Evolutionary conservation across 2,888 invertebrate species (phyloP).

Genomic region (Bedellia somnulentella): DNA sequence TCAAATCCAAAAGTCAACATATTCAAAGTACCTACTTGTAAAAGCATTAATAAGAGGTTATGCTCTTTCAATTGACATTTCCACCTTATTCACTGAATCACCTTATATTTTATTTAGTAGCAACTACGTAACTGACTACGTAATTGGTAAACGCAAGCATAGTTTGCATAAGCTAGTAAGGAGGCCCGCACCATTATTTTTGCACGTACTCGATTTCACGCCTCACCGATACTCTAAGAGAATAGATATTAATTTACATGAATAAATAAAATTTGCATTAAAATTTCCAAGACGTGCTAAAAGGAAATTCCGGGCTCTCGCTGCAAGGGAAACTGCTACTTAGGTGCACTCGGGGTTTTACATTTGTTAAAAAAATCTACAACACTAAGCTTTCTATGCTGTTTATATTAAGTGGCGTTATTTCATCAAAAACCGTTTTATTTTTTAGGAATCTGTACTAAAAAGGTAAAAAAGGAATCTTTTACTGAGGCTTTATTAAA

Average conservation of each 20-base stretch:
- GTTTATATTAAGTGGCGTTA: too few species aligned
- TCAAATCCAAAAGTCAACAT: not conserved
- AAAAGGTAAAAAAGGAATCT: too few species aligned
- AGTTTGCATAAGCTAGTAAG: constrained; percentile 38
- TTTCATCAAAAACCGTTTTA: too few species aligned
- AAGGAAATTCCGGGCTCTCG: constrained; percentile 9
- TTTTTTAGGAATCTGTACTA: too few species aligned
- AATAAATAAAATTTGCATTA: constrained; percentile 62
- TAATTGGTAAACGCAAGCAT: constrained; percentile 5
- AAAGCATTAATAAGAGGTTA: not conserved
- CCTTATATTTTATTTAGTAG: constrained; percentile 1
- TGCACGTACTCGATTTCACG: constrained; percentile 60
- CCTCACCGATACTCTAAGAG: constrained; percentile 46
- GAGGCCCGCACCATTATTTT: constrained; percentile 39
- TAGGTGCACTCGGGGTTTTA: constrained; percentile 13
- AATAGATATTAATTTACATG: constrained; percentile 62
- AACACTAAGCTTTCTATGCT: too few species aligned
- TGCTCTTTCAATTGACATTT: not conserved
- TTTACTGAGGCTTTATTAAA: too few species aligned
- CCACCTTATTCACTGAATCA: constrained; percentile 2
- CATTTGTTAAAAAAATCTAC: too few species aligned
- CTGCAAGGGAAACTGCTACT: constrained; percentile 30
- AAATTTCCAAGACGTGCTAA: constrained; percentile 27
- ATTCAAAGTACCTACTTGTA: not conserved
- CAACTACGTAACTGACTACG: too few species aligned